A percentile compares a stretch with the other conserved stretches of the same genome.
phyloP scores from a whole-genome alignment of 2,888 invertebrate species.

The Catocala fraxini region DNA sequence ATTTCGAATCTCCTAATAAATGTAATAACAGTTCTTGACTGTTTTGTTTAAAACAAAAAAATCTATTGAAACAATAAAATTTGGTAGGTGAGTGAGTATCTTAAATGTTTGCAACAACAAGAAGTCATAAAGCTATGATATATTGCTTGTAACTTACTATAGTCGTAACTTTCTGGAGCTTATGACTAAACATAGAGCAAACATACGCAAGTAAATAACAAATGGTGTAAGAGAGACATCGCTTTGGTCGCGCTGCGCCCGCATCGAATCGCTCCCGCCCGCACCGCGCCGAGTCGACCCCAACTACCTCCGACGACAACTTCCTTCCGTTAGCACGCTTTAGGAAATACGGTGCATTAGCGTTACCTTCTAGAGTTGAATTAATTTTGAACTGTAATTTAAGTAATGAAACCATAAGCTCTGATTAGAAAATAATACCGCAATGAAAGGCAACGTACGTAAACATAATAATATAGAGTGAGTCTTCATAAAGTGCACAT shows the following conservation, averaged over 20 bases:
- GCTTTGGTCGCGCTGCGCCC: conserved; percentile 51
- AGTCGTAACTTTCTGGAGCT: conserved; percentile 22
- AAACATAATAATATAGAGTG: too few relatives aligned
- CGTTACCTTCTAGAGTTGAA: conserved; percentile 12
- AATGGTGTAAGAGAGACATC: conserved; percentile 53
- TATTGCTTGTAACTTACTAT: conserved; percentile 3
- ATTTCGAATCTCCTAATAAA: too few relatives aligned
- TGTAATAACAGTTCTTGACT: too few relatives aligned
- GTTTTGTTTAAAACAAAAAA: too few relatives aligned
- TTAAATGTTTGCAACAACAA: neutral
- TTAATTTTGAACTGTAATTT: conserved; percentile 9
- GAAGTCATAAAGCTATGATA: conserved; percentile 1
- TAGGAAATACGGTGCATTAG: conserved; percentile 49
- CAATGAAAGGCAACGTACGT: too few relatives aligned
- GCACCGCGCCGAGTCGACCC: conserved; percentile 51
- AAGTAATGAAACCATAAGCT: conserved; percentile 7
- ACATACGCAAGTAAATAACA: conserved; percentile 55
- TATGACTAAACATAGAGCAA: conserved; percentile 40
- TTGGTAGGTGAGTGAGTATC: neutral
- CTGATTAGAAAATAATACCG: neutral
- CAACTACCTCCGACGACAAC: conserved; percentile 68
- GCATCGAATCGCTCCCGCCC: neutral
- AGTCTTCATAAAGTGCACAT: too few relatives aligned
- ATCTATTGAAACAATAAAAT: too few relatives aligned
- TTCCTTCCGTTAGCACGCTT: conserved; percentile 53